phyloP scores from a whole-genome alignment of 1,140 invertebrate genomes.

The Drosophila insularis region DNA sequence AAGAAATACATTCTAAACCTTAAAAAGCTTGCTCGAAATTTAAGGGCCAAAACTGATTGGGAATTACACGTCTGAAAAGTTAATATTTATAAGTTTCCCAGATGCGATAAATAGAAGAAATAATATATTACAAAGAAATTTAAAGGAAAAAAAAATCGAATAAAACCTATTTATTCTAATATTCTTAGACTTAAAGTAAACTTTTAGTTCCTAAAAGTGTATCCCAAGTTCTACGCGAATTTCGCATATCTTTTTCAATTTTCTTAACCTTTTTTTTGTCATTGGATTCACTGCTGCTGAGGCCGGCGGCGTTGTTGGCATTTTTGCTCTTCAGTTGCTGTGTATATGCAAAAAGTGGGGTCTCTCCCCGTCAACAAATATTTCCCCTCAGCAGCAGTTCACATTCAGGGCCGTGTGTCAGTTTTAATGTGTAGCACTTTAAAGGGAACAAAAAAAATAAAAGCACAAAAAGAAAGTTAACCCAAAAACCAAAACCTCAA shows the following conservation, averaged over 20 bases:
- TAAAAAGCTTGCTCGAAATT: too few species aligned
- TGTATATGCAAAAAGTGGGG: constrained; percentile 55
- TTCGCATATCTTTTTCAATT: neutral
- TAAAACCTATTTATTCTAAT: too few species aligned
- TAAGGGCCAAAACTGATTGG: too few species aligned
- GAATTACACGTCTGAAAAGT: too few species aligned
- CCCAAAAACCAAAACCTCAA: neutral
- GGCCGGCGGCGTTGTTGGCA: constrained; percentile 56
- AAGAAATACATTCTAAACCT: too few species aligned
- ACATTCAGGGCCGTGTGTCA: constrained; percentile 21
- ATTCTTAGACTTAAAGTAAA: too few species aligned
- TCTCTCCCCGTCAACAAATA: constrained; percentile 24
- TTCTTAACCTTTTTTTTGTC: constrained; percentile 19
- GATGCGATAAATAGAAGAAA: too few species aligned
- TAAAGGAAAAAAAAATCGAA: too few species aligned
- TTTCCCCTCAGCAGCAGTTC: constrained; percentile 6
- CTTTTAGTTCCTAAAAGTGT: constrained; percentile 9
- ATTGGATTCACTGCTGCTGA: constrained; percentile 13
- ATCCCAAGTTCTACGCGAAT: constrained; percentile 7
- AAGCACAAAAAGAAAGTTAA: constrained; percentile 20
- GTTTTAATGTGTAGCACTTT: constrained; percentile 32
- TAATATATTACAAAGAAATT: too few species aligned
- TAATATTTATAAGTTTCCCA: too few species aligned
- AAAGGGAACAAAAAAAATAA: constrained; percentile 10
- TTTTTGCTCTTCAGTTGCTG: constrained; percentile 49